A percentile compares a stretch with the other conserved stretches of the same genome.
These are phyloP conservation scores for Drosophila dunni DNA, from an alignment of 1,140 invertebrate genomes.

Conservation along the genomic window DNA sequence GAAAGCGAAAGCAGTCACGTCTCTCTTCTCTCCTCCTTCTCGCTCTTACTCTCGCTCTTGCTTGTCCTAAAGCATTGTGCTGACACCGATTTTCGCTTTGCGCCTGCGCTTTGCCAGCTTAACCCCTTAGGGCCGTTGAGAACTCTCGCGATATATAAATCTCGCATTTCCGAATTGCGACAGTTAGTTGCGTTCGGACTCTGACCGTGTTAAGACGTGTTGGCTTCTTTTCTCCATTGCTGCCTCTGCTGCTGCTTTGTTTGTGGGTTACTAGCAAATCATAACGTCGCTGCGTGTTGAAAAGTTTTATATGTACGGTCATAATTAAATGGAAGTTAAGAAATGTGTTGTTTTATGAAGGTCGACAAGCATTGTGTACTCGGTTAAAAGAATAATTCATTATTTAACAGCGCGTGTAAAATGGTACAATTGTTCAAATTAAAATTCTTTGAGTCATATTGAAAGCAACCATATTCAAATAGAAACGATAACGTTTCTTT, in stretches of 20 bases:
- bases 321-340: conserved; percentile 56
- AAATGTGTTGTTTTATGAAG: conserved; percentile 39
- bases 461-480: conserved; percentile 31
- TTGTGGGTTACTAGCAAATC: conserved; percentile 57
- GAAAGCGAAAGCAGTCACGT: conserved; percentile 56
- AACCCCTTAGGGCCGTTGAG: conserved; percentile 32
- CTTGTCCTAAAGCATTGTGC: conserved; percentile 47
- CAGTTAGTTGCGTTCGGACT: conserved; percentile 69
- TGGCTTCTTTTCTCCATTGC: conserved; percentile 9
- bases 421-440: conserved; percentile 19
- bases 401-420: conserved; percentile 17
- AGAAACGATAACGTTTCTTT: conserved; percentile 25
- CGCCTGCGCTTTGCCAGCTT: conserved; percentile 61
- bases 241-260: conserved; percentile 26
- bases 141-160: conserved; percentile 54
- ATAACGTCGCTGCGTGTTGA: conserved; percentile 60
- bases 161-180: conserved; percentile 47
- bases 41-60: conserved; percentile 44
- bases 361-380: conserved; percentile 35
- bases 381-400: conserved; percentile 20
- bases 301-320: conserved; percentile 47
- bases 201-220: conserved; percentile 58
- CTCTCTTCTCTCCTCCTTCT: conserved; percentile 42
- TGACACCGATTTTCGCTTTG: conserved; percentile 76
- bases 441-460: neutral